Conservation (phyloP, 1,140 invertebrate genomes). For the Drosophila melanogaster region DNA sequence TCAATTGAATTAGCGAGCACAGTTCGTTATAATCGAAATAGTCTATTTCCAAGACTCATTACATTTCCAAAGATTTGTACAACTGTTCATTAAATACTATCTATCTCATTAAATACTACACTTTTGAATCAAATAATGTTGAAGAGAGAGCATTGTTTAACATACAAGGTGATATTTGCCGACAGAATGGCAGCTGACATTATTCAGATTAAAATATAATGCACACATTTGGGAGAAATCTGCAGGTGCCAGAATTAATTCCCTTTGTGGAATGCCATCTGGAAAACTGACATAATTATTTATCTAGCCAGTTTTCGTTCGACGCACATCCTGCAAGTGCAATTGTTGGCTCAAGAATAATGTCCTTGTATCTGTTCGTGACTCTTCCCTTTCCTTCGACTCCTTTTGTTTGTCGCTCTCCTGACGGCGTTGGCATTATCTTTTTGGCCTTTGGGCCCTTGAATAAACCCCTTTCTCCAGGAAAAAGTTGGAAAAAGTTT, state of each 20-base stretch:
- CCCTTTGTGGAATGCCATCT: constrained; percentile 3
- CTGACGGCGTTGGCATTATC: background rate
- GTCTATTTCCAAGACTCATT: background rate
- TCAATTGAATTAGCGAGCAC: background rate
- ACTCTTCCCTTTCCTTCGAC: background rate
- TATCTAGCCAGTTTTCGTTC: constrained; percentile 1
- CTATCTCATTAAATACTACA: too few relatives aligned
- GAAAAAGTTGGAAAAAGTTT: constrained; percentile 21
- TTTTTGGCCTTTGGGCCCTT: constrained; percentile 2
- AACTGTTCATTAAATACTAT: too few relatives aligned
- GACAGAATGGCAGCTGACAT: too few relatives aligned
- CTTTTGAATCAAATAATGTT: too few relatives aligned
- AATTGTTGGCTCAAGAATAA: constrained; percentile 5
- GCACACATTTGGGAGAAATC: background rate
- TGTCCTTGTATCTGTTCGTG: background rate
- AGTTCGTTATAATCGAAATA: background rate
- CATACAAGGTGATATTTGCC: too few relatives aligned
- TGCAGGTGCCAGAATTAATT: constrained; percentile 15
- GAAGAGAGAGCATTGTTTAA: too few relatives aligned
- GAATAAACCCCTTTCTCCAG: background rate
- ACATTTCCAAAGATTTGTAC: background rate
- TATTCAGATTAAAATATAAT: background rate
- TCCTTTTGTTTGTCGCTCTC: background rate
- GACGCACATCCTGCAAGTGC: background rate
- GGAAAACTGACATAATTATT: constrained; percentile 35